Conservation (phyloP, 2,888 invertebrate species). For the Microctonus brassicae region DNA sequence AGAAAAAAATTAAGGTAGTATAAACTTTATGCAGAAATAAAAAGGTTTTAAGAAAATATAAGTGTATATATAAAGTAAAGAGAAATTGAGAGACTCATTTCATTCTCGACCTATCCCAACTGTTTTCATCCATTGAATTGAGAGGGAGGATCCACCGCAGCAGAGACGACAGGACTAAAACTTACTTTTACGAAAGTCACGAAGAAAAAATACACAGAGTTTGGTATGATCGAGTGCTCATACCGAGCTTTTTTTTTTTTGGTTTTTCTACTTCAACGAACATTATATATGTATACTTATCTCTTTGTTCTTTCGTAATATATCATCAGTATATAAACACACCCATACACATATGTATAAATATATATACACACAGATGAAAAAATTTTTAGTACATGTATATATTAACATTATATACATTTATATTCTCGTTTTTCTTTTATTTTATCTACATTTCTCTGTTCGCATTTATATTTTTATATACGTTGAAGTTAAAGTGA, state of each 20-base stretch:
- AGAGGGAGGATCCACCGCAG: background rate
- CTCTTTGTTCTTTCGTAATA: background rate
- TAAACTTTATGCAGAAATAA: background rate
- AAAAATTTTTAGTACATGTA: no score
- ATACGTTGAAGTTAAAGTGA: background rate
- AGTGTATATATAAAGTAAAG: background rate
- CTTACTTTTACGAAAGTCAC: slow-evolving; percentile 20
- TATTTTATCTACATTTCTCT: background rate
- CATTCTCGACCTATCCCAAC: slow-evolving; percentile 27
- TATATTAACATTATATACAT: no score
- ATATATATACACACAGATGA: no score
- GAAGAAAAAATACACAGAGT: slow-evolving; percentile 15
- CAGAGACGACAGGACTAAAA: background rate
- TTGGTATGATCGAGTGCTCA: slow-evolving; percentile 15
- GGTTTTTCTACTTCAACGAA: background rate
- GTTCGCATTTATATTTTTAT: background rate
- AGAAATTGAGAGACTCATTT: background rate
- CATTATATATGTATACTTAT: background rate
- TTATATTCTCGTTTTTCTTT: background rate
- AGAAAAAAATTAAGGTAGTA: background rate
- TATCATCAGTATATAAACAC: no score
- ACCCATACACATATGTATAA: no score
- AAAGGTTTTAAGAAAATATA: background rate
- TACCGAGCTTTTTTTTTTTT: background rate
- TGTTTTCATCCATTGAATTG: slow-evolving; percentile 30